Evolutionary conservation across 2,888 invertebrate genomes (phyloP).

Genomic region (Pedicia rivosa): DNA sequence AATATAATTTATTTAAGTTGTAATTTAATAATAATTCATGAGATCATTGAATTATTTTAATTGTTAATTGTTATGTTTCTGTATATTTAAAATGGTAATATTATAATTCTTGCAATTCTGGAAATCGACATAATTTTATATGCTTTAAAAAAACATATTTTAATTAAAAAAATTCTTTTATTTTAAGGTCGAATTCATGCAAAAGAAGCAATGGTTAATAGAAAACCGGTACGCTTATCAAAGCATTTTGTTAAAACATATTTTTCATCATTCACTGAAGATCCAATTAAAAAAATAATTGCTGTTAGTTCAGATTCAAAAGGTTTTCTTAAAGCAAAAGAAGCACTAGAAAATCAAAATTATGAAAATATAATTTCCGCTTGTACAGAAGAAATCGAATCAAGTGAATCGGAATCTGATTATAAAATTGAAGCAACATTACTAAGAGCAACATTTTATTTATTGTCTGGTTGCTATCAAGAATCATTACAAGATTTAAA

Average conservation of each 20-base stretch:
- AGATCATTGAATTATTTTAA: too few relatives aligned
- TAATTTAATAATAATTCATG: too few relatives aligned
- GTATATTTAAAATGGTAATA: too few relatives aligned
- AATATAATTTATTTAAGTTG: too few relatives aligned
- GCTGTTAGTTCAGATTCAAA: conserved; percentile 32
- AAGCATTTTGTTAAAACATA: conserved; percentile 74
- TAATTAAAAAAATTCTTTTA: too few relatives aligned
- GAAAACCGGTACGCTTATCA: conserved; percentile 64
- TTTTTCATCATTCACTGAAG: conserved; percentile 73
- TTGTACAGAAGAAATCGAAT: conserved; percentile 63
- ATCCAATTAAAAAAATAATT: conserved; percentile 51
- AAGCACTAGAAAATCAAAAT: conserved; percentile 48
- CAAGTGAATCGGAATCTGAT: conserved; percentile 39
- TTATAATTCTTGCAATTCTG: too few relatives aligned
- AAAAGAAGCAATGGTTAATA: conserved; percentile 50
- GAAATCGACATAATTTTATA: too few relatives aligned
- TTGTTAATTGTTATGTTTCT: too few relatives aligned
- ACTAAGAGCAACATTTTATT: conserved; percentile 70
- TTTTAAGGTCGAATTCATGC: conserved; percentile 42
- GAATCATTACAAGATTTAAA: conserved; percentile 57
- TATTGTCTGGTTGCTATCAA: conserved; percentile 59
- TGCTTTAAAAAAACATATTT: conserved; percentile 19
- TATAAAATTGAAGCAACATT: conserved; percentile 55
- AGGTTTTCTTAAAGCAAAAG: conserved; percentile 56
- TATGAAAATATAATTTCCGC: conserved; percentile 64